phyloP scores from a whole-genome alignment of 2,113 vertebrate species.

The Myrmecophaga tridactyla region DNA sequence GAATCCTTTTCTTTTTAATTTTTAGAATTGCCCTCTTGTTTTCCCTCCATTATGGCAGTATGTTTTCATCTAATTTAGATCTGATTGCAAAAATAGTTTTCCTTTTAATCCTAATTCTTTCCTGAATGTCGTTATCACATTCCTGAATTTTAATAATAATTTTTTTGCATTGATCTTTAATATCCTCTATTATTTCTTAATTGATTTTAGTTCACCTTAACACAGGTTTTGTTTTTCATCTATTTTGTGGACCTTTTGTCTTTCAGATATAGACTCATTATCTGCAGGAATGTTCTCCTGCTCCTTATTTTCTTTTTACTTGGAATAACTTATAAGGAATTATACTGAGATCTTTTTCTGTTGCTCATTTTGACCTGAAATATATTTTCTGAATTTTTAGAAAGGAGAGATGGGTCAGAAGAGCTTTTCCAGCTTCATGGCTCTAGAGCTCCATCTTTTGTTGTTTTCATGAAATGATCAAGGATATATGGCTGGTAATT shows the following conservation, averaged over 20 bases:
- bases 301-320: not conserved
- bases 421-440: not conserved
- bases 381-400: not conserved
- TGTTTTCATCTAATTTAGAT: not conserved
- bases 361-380: not conserved
- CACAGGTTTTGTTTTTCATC: accelerated
- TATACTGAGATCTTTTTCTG: not conserved
- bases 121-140: accelerated
- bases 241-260: accelerated
- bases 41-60: not conserved
- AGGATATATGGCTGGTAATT: not conserved
- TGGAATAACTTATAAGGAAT: not conserved
- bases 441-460: not conserved
- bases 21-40: not conserved
- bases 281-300: not conserved
- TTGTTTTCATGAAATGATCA: not conserved
- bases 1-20: not conserved
- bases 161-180: not conserved
- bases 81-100: not conserved
- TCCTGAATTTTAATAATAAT: not conserved
- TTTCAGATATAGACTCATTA: not conserved
- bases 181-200: not conserved
- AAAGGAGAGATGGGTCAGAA: not conserved
- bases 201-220: not conserved
- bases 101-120: no score